Conservation (phyloP, 2,113 vertebrate species). For the Equus quagga region DNA sequence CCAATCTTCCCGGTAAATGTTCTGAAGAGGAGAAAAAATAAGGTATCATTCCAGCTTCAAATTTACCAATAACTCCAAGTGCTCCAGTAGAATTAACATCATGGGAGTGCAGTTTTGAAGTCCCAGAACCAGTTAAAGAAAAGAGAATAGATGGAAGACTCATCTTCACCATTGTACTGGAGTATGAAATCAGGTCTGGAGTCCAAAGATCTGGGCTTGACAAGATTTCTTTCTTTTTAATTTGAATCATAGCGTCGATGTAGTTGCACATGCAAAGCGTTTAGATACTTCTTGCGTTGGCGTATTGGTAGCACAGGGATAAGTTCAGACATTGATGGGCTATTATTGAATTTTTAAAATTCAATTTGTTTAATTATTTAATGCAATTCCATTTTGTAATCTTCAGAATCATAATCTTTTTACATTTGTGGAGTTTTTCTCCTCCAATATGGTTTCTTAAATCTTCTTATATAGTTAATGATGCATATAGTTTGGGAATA, state of each 20-base stretch:
- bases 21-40: slow-evolving; percentile 86
- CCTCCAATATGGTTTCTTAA: slow-evolving; percentile 56
- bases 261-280: slow-evolving; percentile 71
- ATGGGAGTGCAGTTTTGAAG: not conserved
- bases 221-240: slow-evolving; percentile 72
- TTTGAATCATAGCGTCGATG: slow-evolving; percentile 74
- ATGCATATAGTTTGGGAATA: slow-evolving; percentile 65
- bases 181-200: not conserved
- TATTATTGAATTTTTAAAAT: slow-evolving; percentile 80
- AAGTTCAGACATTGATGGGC: slow-evolving; percentile 73
- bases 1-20: slow-evolving; percentile 93
- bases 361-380: slow-evolving; percentile 38
- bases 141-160: not conserved
- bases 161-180: not conserved
- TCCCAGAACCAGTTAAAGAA: not conserved
- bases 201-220: not conserved
- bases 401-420: slow-evolving; percentile 74
- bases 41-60: not conserved
- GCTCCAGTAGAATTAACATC: not conserved
- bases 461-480: slow-evolving; percentile 75
- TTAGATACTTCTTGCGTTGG: slow-evolving; percentile 72
- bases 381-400: slow-evolving; percentile 76
- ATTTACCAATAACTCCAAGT: not conserved
- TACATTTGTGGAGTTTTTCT: slow-evolving; percentile 76
- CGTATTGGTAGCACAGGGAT: slow-evolving; percentile 70